These are phyloP conservation scores for Alcis repandata DNA, from an alignment of 2,888 invertebrate genomes.

Conservation along the genomic window DNA sequence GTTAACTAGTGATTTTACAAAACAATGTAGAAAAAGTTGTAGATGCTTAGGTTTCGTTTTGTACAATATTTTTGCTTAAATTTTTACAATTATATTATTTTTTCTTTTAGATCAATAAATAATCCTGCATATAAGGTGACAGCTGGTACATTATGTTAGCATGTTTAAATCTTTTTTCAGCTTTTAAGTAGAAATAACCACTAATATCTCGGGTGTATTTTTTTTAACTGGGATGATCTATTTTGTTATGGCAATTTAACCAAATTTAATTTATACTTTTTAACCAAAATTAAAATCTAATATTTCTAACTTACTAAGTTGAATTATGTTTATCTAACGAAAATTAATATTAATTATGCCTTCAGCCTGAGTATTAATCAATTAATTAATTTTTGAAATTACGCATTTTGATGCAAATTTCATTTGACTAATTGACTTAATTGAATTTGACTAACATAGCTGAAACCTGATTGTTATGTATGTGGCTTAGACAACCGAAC, in stretches of 20 bases:
- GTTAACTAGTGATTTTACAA: neutral
- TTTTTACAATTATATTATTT: constrained; percentile 22
- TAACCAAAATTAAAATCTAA: neutral
- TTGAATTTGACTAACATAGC: constrained; percentile 75
- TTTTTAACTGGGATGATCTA: neutral
- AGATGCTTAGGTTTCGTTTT: neutral
- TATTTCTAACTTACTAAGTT: too few relatives aligned
- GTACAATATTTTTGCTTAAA: neutral
- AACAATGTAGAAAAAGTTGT: neutral
- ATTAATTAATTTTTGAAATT: neutral
- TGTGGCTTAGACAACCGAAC: constrained; percentile 81
- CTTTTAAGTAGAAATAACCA: neutral
- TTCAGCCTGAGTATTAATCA: neutral
- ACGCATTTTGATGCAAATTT: constrained; percentile 17
- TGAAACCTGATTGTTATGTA: constrained; percentile 83
- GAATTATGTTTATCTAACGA: neutral
- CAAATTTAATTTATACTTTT: too few relatives aligned
- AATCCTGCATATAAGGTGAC: constrained; percentile 25
- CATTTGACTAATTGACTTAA: neutral
- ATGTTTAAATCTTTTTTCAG: constrained; percentile 10
- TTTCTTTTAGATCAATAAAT: constrained; percentile 31
- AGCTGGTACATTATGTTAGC: constrained; percentile 15
- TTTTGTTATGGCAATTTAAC: neutral
- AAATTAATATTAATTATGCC: neutral
- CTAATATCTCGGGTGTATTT: neutral